Conservation (phyloP, 2,797 vertebrate species). For the Enteromius trimaculatus region DNA sequence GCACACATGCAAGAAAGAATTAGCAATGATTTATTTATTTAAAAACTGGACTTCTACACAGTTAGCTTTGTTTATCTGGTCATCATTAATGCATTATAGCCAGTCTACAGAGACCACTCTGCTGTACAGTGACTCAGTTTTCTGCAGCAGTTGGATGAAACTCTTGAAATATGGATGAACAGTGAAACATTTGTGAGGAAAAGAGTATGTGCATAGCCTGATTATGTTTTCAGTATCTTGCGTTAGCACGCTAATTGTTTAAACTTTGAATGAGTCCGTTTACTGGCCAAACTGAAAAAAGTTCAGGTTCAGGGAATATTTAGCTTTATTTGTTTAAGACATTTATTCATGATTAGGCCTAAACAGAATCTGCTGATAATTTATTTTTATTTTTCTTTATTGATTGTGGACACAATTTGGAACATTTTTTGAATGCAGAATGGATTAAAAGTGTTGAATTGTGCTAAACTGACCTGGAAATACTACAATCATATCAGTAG, state of each 20-base stretch:
- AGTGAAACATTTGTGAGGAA: constrained; percentile 4
- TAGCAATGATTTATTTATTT: not conserved
- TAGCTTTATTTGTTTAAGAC: not conserved
- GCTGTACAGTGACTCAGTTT: constrained; percentile 5
- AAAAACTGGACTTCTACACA: not conserved
- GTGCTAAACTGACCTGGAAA: not conserved
- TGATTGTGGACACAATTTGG: not conserved
- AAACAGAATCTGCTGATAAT: not conserved
- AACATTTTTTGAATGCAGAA: not conserved
- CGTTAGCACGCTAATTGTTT: not conserved
- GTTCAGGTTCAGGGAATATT: not conserved
- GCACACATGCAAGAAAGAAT: not conserved
- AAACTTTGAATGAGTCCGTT: not conserved
- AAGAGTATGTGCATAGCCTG: not conserved
- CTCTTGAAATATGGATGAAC: constrained; percentile 26
- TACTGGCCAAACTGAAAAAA: not conserved
- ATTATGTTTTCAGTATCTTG: not conserved
- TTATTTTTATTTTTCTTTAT: not conserved
- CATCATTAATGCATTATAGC: constrained; percentile 29
- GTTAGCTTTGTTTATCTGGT: constrained; percentile 25
- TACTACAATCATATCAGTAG: not conserved
- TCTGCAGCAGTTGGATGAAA: not conserved
- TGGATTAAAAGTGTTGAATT: not conserved
- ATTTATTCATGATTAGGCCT: not conserved
- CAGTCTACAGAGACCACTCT: constrained; percentile 19